A percentile compares a stretch with the other conserved stretches of the same genome.
Conservation (phyloP, 2,797 vertebrate species). For the Florisuga fusca region DNA sequence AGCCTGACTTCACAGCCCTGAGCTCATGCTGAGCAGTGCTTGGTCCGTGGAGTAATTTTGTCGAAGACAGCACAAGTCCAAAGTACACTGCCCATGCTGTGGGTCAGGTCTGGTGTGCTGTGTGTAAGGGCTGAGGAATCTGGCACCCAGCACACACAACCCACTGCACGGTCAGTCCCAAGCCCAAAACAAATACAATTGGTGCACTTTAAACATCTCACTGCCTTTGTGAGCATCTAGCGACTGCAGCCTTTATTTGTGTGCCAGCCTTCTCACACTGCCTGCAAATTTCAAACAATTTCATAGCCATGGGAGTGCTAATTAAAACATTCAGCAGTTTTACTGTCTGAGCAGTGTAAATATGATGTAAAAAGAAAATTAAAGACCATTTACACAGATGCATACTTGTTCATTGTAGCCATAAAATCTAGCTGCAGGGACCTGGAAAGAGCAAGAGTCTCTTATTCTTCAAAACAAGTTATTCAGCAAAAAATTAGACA, state of each 20-base stretch:
- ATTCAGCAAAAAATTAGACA: conserved; percentile 27
- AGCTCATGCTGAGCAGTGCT: neutral
- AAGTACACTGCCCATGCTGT: neutral
- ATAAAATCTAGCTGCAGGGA: conserved; percentile 62
- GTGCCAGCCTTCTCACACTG: neutral
- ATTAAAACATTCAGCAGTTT: conserved; percentile 65
- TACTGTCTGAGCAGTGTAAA: conserved; percentile 58
- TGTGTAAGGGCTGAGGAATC: conserved; percentile 41
- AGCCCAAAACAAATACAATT: conserved; percentile 42
- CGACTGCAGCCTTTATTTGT: conserved; percentile 13
- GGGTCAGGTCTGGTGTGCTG: neutral
- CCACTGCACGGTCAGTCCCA: neutral
- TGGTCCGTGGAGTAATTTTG: neutral
- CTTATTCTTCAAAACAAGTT: conserved; percentile 20
- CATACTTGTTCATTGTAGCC: conserved; percentile 57
- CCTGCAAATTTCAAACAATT: conserved; percentile 36
- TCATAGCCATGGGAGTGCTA: conserved; percentile 45
- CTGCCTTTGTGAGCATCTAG: conserved; percentile 28
- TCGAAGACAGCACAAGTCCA: neutral
- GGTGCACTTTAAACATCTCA: neutral
- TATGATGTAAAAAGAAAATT: conserved; percentile 62
- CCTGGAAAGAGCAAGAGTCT: neutral
- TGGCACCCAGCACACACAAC: neutral
- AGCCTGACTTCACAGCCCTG: neutral
- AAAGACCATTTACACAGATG: conserved; percentile 61